Evolutionary conservation across 2,113 vertebrate genomes (phyloP).

Genomic region (Morone saxatilis): DNA sequence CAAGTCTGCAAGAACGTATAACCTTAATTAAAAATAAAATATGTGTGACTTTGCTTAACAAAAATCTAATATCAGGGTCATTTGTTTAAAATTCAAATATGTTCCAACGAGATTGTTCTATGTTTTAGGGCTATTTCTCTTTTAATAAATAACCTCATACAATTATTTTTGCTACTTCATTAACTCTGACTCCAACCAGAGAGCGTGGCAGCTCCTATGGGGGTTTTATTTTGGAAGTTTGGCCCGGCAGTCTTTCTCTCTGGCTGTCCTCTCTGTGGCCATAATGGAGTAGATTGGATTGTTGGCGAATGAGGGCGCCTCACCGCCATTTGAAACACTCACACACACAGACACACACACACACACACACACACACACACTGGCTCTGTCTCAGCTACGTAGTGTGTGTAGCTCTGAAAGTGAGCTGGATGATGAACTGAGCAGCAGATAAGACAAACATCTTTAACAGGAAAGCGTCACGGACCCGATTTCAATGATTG

Average conservation of each 20-base stretch:
- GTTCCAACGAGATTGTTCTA: neutral
- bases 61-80: neutral
- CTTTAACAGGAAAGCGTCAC: neutral
- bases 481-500: neutral
- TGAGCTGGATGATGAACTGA: slow-evolving; percentile 48
- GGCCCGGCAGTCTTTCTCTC: slow-evolving; percentile 22
- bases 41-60: neutral
- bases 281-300: slow-evolving; percentile 55
- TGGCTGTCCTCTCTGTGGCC: slow-evolving; percentile 35
- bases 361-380: slow-evolving; percentile 31
- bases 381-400: slow-evolving; percentile 31
- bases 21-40: neutral
- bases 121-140: neutral
- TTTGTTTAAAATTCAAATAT: neutral
- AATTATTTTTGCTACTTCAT: neutral
- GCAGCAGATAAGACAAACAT: slow-evolving; percentile 20
- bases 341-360: slow-evolving; percentile 30
- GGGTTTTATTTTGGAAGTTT: slow-evolving; percentile 65
- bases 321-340: slow-evolving; percentile 63
- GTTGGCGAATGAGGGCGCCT: slow-evolving; percentile 77
- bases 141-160: neutral
- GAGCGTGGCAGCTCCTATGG: neutral
- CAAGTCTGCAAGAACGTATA: neutral
- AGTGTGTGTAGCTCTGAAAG: slow-evolving; percentile 25
- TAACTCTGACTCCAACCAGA: neutral